Base-by-base conservation (phyloP, 2,797 vertebrate genomes). In the Margarornis squamiger region DNA sequence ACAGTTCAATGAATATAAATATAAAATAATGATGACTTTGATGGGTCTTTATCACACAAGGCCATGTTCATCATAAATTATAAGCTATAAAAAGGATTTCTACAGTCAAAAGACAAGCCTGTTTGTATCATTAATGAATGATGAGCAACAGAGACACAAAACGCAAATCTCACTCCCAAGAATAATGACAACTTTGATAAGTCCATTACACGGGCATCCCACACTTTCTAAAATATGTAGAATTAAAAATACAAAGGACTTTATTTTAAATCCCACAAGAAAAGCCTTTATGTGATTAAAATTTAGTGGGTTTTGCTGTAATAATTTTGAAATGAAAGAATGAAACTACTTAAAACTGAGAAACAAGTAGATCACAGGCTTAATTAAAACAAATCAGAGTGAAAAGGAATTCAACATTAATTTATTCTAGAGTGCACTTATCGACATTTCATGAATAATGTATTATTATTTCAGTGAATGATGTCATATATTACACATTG, bases 21-120 rank as follows among this genome's bases (percentile, higher is more conserved):
- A 71, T 45, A 94, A 76, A 97, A 97, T 94, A 97, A 97, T 92
- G 74, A 96, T 92, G 43, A 77, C 92, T 97, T 97, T 96, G 95
- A 97, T 97, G 80, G 36, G 76, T 74, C 62, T 97, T 97, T 97
- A 97, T 77, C 90, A 96, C 57, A 95, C 55, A 95, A 96, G 70
- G 52, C 79, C 93, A 95, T 90, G 86, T 95, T 97, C 57, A 52
- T 96, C 68, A 89, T 92, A 97, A 97, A 97, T 97, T 95, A 92
- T 95, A 80, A 94, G 58, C 74, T 68, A 74, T 77, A 52, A 86
- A 94, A 95, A 66, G 46, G 70, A 95, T 90, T 96, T 97, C 86
- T 83, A 75, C 38, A 74, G 63, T 95, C 68, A 95, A 97, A 97
- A 96, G 94, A 94, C 46, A 96, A 97, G 86, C 75, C 41, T 97